A percentile compares a stretch with the other conserved stretches of the same genome.
Conservation (phyloP, 2,797 vertebrate species). For the Nothura maculosa region DNA sequence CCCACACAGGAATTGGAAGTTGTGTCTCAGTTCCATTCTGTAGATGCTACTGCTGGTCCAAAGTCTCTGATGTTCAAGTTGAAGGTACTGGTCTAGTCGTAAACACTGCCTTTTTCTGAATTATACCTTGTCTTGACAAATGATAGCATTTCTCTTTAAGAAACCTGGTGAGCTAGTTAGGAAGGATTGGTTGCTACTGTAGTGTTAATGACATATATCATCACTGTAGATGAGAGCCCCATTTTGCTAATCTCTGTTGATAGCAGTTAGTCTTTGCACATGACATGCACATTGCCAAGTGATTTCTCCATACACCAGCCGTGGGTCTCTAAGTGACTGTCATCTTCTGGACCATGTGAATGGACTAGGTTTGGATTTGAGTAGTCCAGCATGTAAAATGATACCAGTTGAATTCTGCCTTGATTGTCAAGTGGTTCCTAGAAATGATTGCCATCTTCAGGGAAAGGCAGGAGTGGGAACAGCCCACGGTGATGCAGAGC, state of each 20-base stretch:
- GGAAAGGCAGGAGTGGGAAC: background rate
- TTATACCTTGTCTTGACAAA: too few species aligned
- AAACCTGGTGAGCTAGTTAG: background rate
- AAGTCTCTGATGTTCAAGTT: background rate
- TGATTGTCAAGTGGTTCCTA: constrained; percentile 24
- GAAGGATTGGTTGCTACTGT: background rate
- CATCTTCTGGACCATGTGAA: background rate
- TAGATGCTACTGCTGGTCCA: background rate
- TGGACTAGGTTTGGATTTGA: constrained; percentile 12
- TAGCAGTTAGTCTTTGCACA: background rate
- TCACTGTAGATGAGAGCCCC: background rate
- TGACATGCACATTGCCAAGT: background rate
- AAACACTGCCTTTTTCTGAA: background rate
- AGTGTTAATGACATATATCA: background rate
- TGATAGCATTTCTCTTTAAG: background rate
- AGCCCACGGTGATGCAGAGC: background rate
- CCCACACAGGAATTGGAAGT: background rate
- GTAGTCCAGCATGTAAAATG: background rate
- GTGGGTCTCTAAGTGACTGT: background rate
- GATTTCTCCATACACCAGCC: background rate
- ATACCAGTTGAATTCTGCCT: background rate
- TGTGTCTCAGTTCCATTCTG: background rate
- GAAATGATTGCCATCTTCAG: background rate
- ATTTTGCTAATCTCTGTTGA: background rate
- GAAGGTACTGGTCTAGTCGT: background rate